phyloP scores from a whole-genome alignment of 2,113 vertebrate species.

The Calyptommatus sinebrachiatus region DNA sequence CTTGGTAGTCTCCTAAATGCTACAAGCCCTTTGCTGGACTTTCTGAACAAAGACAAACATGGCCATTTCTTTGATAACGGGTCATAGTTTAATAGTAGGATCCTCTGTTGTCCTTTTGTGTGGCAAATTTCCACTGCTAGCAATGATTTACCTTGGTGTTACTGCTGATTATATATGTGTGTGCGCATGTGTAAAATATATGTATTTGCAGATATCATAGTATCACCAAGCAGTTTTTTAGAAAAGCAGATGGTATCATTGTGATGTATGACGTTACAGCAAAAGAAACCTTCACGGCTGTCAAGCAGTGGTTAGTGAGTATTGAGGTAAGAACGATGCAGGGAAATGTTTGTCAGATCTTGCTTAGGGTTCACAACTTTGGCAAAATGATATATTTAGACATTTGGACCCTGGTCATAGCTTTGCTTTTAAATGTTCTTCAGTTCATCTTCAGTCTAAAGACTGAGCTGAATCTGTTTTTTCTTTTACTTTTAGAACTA shows the following conservation, averaged over 20 bases:
- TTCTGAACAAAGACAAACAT: no score
- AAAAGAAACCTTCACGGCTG: slow-evolving; percentile 80
- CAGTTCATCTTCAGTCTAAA: no score
- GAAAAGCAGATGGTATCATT: slow-evolving; percentile 89
- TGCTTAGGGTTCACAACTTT: neutral
- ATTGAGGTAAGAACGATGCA: slow-evolving; percentile 76
- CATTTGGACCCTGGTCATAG: neutral
- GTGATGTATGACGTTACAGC: slow-evolving; percentile 89
- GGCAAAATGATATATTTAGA: neutral
- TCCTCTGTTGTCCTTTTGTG: neutral
- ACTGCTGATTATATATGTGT: no score
- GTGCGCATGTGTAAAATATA: neutral
- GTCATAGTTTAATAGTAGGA: no score
- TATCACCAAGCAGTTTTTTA: slow-evolving; percentile 93
- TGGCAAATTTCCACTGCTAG: neutral
- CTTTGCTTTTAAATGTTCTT: no score
- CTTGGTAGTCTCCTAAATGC: no score
- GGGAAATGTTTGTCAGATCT: neutral
- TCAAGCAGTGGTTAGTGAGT: slow-evolving; percentile 83
- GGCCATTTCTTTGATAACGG: no score
- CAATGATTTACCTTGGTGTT: no score
- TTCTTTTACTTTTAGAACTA: no score
- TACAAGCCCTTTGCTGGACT: no score
- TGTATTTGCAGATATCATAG: slow-evolving; percentile 80
- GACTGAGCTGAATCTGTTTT: no score